A percentile compares a stretch with the other conserved stretches of the same genome.
Conservation (phyloP, 2,113 vertebrate species). For the Callopanchax toddi region DNA sequence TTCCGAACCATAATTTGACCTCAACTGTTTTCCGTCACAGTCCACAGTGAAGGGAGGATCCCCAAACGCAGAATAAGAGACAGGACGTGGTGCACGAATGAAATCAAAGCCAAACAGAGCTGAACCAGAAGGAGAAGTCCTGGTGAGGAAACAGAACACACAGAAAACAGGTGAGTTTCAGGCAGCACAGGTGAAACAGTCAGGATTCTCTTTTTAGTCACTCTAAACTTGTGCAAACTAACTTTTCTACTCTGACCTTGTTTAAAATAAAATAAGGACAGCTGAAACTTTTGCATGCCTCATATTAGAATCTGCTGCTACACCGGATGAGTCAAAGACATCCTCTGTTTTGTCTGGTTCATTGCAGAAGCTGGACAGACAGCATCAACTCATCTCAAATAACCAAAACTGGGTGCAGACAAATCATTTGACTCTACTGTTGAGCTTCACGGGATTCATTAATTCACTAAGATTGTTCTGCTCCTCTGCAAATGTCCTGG, state of each 20-base stretch:
- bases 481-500: too few species aligned
- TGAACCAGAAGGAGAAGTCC: too few species aligned
- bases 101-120: too few species aligned
- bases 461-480: slow-evolving; percentile 55
- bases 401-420: slow-evolving; percentile 47
- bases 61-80: not conserved
- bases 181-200: too few species aligned
- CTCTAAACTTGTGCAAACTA: not conserved
- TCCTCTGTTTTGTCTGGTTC: slow-evolving; percentile 50
- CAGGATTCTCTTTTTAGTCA: not conserved
- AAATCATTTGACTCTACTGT: slow-evolving; percentile 43
- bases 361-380: slow-evolving; percentile 32
- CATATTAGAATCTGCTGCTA: not conserved
- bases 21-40: not conserved
- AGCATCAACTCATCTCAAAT: slow-evolving; percentile 50
- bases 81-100: too few species aligned
- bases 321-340: slow-evolving; percentile 22
- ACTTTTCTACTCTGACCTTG: not conserved
- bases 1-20: not conserved
- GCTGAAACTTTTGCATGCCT: too few species aligned
- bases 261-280: too few species aligned
- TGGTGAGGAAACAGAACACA: too few species aligned
- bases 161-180: too few species aligned
- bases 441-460: slow-evolving; percentile 35
- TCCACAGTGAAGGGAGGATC: not conserved